phyloP scores from a whole-genome alignment of 2,888 invertebrate species.

The Hydropsyche betteni region DNA sequence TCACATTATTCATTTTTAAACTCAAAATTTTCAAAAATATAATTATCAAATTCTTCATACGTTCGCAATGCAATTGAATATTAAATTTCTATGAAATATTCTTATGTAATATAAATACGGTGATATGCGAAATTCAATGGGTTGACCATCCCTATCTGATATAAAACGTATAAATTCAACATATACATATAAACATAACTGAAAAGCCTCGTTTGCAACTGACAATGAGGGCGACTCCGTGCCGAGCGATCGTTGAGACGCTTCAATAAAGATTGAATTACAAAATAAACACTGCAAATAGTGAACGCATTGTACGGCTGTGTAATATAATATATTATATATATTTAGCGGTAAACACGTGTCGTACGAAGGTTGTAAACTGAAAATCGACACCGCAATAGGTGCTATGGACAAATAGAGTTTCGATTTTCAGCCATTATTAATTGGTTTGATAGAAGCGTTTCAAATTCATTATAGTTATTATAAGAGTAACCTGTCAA shows the following conservation, averaged over 20 bases:
- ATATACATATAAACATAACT: background rate
- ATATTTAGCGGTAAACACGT: background rate
- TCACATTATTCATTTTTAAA: no score
- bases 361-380: background rate
- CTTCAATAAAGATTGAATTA: constrained; percentile 47
- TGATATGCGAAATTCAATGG: no score
- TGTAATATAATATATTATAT: background rate
- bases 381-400: constrained; percentile 6
- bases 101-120: no score
- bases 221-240: background rate
- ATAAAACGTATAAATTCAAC: no score
- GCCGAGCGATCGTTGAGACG: constrained; percentile 29
- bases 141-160: no score
- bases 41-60: no score
- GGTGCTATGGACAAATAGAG: background rate
- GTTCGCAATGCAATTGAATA: no score
- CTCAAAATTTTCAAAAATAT: no score
- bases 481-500: no score
- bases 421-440: background rate
- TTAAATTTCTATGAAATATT: no score
- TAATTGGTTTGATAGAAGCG: constrained; percentile 7
- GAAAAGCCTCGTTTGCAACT: constrained; percentile 1
- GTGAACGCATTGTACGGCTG: background rate
- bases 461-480: background rate
- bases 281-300: constrained; percentile 42